These are phyloP conservation scores for Zele albiditarsus DNA, from an alignment of 2,888 invertebrate species.

Conservation along the genomic window DNA sequence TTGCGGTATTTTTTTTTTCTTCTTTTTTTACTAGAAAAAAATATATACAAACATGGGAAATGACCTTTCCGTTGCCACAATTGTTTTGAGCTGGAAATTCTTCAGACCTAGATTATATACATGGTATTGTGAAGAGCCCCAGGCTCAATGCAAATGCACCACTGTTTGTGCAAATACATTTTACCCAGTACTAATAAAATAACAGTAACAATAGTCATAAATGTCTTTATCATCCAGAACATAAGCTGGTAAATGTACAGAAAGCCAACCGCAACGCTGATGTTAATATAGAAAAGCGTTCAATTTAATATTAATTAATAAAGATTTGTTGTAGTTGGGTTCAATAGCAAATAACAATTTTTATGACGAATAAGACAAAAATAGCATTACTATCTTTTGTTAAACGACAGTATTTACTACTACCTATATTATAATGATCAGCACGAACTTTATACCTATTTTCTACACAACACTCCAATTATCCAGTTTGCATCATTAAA, in stretches of 20 bases:
- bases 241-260: too few relatives aligned
- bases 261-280: too few relatives aligned
- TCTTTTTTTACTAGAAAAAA: background rate
- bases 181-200: conserved; percentile 44
- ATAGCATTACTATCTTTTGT: too few relatives aligned
- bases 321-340: too few relatives aligned
- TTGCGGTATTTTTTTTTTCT: background rate
- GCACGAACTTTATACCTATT: background rate
- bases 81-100: conserved; percentile 29
- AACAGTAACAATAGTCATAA: conserved; percentile 50
- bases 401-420: too few relatives aligned
- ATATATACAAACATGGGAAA: background rate
- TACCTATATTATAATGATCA: background rate
- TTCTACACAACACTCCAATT: background rate
- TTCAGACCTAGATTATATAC: conserved; percentile 45
- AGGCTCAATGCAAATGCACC: conserved; percentile 31
- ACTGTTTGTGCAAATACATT: conserved; percentile 29
- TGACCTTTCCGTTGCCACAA: background rate
- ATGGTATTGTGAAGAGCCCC: background rate
- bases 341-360: too few relatives aligned
- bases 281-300: too few relatives aligned
- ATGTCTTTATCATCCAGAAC: conserved; percentile 51
- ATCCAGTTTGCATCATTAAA: background rate
- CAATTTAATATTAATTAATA: too few relatives aligned
- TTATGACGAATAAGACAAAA: too few relatives aligned